Conservation (phyloP, 2,888 invertebrate species). For the Drosophila formosana region DNA sequence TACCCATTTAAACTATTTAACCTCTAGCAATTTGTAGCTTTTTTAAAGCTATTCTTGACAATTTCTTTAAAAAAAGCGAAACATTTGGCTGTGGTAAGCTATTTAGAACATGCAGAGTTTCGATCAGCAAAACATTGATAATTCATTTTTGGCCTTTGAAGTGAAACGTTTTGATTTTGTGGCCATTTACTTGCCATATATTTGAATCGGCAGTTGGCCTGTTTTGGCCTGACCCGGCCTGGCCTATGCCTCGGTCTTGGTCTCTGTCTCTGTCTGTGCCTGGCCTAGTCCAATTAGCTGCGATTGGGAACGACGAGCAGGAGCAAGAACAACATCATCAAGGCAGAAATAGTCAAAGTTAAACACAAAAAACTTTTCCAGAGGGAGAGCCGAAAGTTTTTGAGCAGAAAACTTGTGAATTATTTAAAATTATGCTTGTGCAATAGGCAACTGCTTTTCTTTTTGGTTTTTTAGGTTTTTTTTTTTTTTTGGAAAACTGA, state of each 20-base stretch:
- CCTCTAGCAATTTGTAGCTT: no score
- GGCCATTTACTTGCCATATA: constrained; percentile 23
- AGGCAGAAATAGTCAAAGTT: constrained; percentile 52
- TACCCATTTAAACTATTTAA: no score
- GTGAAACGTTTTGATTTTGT: constrained; percentile 27
- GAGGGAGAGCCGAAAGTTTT: constrained; percentile 44
- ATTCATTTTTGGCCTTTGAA: constrained; percentile 14
- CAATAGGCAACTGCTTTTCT: constrained; percentile 31
- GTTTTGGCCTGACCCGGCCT: constrained; percentile 20
- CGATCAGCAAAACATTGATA: constrained; percentile 3
- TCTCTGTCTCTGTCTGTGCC: neutral
- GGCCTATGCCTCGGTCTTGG: constrained; percentile 2
- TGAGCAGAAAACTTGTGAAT: constrained; percentile 59
- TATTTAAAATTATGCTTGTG: constrained; percentile 63
- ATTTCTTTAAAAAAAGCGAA: neutral
- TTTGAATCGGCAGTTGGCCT: constrained; percentile 28
- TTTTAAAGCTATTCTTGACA: neutral
- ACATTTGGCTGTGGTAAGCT: neutral
- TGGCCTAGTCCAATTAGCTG: constrained; percentile 54
- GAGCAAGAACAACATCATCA: constrained; percentile 60
- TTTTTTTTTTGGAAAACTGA: neutral
- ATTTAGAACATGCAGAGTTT: constrained; percentile 1
- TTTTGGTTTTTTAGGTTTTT: constrained; percentile 1
- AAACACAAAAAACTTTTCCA: constrained; percentile 43
- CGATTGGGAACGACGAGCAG: constrained; percentile 45